A percentile compares a stretch with the other conserved stretches of the same genome.
Conservation (phyloP, 1,140 invertebrate genomes). For the Muscidifurax raptorellus region DNA sequence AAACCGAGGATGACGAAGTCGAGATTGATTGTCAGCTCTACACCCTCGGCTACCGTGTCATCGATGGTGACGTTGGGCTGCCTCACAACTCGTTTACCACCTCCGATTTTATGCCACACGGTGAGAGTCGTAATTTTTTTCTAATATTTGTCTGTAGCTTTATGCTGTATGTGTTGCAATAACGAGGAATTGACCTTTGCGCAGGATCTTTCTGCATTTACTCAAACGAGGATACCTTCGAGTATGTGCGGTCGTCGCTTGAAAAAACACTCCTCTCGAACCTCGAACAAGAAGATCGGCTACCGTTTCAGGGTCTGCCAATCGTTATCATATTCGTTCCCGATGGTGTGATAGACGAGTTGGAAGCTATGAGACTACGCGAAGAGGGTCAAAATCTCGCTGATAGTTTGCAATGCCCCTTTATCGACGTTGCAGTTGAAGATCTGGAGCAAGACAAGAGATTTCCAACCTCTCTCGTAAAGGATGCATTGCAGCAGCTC, state of each 20-base stretch:
- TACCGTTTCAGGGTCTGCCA: constrained; percentile 90
- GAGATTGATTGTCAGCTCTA: constrained; percentile 89
- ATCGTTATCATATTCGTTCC: constrained; percentile 93
- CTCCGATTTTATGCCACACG: constrained; percentile 86
- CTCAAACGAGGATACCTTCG: constrained; percentile 92
- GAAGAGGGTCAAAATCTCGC: constrained; percentile 94
- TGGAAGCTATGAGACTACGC: constrained; percentile 86
- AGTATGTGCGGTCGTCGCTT: constrained; percentile 92
- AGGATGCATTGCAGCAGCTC: constrained; percentile 84
- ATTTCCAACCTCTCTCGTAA: constrained; percentile 79
- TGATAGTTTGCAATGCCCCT: constrained; percentile 91
- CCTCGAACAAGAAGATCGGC: constrained; percentile 91
- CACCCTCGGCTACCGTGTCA: constrained; percentile 89
- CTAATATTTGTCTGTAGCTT: constrained; percentile 2
- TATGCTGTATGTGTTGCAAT: constrained; percentile 20
- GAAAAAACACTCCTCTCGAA: constrained; percentile 94
- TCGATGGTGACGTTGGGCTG: constrained; percentile 89
- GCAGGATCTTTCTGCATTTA: constrained; percentile 90
- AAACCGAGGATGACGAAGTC: constrained; percentile 88
- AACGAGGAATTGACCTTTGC: constrained; percentile 14
- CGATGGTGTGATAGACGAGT: constrained; percentile 88
- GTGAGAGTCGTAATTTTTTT: constrained; percentile 65
- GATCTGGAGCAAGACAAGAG: constrained; percentile 79
- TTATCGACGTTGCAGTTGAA: constrained; percentile 87
- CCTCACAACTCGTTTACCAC: constrained; percentile 87